Conservation (phyloP, 1,140 invertebrate genomes). For the Sesamia nonagrioides region DNA sequence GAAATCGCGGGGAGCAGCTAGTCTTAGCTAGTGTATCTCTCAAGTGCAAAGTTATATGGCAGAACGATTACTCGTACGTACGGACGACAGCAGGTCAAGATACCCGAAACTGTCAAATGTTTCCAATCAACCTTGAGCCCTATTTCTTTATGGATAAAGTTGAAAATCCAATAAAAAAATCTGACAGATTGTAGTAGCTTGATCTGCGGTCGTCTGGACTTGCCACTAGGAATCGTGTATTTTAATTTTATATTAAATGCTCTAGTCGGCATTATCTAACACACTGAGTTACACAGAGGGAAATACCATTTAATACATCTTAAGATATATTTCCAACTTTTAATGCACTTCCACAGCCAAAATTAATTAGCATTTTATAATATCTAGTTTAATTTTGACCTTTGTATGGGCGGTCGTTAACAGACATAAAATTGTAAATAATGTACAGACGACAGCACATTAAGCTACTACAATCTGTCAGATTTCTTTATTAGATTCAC, state of each 20-base stretch:
- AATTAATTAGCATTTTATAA: constrained; percentile 21
- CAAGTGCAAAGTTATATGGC: constrained; percentile 30
- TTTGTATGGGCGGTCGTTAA: constrained; percentile 42
- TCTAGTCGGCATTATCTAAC: constrained; percentile 24
- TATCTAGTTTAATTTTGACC: constrained; percentile 27
- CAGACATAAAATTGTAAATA: constrained; percentile 30
- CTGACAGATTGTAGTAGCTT: too few species aligned
- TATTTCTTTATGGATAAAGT: too few species aligned
- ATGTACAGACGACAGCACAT: too few species aligned
- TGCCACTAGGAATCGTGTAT: constrained; percentile 20
- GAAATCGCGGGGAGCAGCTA: too few species aligned
- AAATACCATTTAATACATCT: constrained; percentile 19
- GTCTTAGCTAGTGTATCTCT: too few species aligned
- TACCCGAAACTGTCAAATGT: too few species aligned
- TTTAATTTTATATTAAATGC: constrained; percentile 39
- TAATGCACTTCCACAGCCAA: constrained; percentile 12
- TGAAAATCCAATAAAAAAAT: too few species aligned
- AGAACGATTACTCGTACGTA: constrained; percentile 31
- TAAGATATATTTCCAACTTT: not conserved
- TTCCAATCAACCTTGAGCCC: too few species aligned
- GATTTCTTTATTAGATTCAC: too few species aligned
- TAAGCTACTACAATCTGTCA: too few species aligned
- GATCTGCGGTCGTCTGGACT: too few species aligned
- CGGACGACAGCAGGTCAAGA: too few species aligned
- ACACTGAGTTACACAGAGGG: constrained; percentile 4